Conservation (phyloP, 2,888 invertebrate species). For the Orthosia incerta region DNA sequence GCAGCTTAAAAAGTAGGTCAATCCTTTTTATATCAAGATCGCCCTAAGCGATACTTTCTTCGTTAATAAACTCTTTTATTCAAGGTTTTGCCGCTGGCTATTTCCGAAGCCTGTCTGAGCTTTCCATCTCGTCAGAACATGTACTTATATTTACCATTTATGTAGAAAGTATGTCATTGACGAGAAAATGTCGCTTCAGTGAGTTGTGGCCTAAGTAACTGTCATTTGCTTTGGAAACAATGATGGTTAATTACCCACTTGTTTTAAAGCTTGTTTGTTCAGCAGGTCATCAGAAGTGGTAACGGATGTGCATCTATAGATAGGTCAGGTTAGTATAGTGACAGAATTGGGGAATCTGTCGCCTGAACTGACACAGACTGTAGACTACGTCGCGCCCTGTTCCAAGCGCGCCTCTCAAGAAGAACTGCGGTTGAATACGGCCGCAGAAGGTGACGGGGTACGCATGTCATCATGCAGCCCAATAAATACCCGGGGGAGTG, state of each 20-base stretch:
- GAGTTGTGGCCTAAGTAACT: slow-evolving; percentile 19
- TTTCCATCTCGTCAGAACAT: slow-evolving; percentile 67
- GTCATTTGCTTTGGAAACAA: slow-evolving; percentile 30
- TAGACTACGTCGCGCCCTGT: too few relatives aligned
- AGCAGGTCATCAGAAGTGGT: slow-evolving; percentile 1
- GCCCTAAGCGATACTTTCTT: slow-evolving; percentile 57
- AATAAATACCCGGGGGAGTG: too few relatives aligned
- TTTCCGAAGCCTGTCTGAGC: slow-evolving; percentile 43
- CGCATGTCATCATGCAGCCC: too few relatives aligned
- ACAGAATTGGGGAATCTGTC: background rate
- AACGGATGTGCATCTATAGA: slow-evolving; percentile 8
- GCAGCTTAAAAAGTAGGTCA: slow-evolving; percentile 7
- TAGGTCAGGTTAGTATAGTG: background rate
- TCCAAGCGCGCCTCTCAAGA: too few relatives aligned
- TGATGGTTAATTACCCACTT: slow-evolving; percentile 42
- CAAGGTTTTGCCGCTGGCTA: slow-evolving; percentile 43
- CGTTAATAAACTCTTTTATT: slow-evolving; percentile 38
- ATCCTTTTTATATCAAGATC: slow-evolving; percentile 19
- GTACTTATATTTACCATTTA: slow-evolving; percentile 60
- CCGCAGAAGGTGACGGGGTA: too few relatives aligned
- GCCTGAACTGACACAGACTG: background rate
- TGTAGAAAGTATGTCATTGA: slow-evolving; percentile 70
- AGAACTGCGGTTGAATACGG: too few relatives aligned
- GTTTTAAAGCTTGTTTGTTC: slow-evolving; percentile 1
- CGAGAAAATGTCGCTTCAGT: slow-evolving; percentile 44